Conservation (phyloP, 92 coral and sea anemone genomes). For the Actinostola sp. region DNA sequence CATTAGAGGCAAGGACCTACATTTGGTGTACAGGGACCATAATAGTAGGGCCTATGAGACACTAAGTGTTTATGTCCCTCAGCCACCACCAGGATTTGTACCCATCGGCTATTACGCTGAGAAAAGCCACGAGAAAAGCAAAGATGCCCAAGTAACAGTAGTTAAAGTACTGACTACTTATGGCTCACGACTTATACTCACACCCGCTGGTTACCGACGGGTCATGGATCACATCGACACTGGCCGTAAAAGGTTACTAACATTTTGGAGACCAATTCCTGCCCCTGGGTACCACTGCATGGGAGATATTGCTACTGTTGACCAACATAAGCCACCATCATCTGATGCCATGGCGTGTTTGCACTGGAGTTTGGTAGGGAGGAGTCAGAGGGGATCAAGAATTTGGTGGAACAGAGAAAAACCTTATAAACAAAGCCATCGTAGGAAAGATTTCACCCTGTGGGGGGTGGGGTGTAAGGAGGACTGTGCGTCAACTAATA, state of each 20-base stretch:
- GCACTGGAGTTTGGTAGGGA: slow-evolving; percentile 73
- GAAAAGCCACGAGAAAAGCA: slow-evolving; percentile 21
- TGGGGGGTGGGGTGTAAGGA: slow-evolving; percentile 63
- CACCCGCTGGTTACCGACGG: slow-evolving; percentile 63
- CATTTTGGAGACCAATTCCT: slow-evolving; percentile 79
- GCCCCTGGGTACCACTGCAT: slow-evolving; percentile 81
- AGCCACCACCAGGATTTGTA: slow-evolving; percentile 70
- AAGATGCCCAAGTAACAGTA: slow-evolving; percentile 48
- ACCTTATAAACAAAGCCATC: slow-evolving; percentile 27
- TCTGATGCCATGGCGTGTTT: slow-evolving; percentile 69
- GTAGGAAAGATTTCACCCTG: slow-evolving; percentile 56
- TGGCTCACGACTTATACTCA: slow-evolving; percentile 47
- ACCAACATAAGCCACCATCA: slow-evolving; percentile 34
- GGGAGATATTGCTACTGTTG: slow-evolving; percentile 73
- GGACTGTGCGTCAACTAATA: slow-evolving; percentile 71
- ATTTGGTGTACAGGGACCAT: slow-evolving; percentile 59
- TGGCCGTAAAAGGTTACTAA: slow-evolving; percentile 23
- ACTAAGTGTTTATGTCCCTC: slow-evolving; percentile 76
- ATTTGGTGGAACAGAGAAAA: slow-evolving; percentile 77
- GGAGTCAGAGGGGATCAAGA: slow-evolving; percentile 55
- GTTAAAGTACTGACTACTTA: slow-evolving; percentile 58
- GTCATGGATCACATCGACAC: slow-evolving; percentile 54
- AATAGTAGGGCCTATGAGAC: slow-evolving; percentile 58
- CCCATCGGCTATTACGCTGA: slow-evolving; percentile 77
- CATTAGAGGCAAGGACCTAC: slow-evolving; percentile 59